Evolutionary conservation across 2,797 vertebrate species (phyloP).

Genomic region (Sternotherus odoratus): DNA sequence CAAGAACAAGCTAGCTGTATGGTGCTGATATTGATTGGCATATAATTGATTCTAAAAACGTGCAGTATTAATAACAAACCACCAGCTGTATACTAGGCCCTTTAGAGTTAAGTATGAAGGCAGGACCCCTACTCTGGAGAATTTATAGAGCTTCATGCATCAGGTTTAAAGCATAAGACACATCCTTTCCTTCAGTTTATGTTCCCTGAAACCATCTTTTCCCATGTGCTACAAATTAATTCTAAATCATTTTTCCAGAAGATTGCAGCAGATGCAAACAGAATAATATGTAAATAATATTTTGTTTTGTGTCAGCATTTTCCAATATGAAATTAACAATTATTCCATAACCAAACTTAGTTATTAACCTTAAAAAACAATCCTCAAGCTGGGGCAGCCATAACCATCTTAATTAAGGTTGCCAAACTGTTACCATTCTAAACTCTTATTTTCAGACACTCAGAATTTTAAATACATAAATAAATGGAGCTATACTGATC

Average conservation of each 20-base stretch:
- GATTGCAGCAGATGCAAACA: neutral
- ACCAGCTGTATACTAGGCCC: neutral
- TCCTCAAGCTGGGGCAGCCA: neutral
- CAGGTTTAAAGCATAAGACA: neutral
- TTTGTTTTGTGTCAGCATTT: neutral
- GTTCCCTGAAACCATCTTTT: neutral
- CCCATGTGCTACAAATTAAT: neutral
- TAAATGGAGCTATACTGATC: no score
- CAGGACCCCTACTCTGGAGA: neutral
- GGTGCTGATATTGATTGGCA: neutral
- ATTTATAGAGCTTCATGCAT: neutral
- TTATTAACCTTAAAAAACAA: neutral
- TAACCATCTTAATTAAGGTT: neutral
- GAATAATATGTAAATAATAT: neutral
- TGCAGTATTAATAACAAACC: neutral
- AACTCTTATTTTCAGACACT: fast-evolving
- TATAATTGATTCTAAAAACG: slow-evolving; percentile 9
- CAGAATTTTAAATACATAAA: no score
- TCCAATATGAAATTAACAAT: neutral
- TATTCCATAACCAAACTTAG: neutral
- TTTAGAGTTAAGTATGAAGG: neutral
- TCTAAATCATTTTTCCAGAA: neutral
- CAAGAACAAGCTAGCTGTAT: slow-evolving; percentile 25
- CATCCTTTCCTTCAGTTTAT: neutral
- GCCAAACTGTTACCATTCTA: neutral